Conservation (phyloP, 2,113 vertebrate genomes). For the Acrocephalus kingi region DNA sequence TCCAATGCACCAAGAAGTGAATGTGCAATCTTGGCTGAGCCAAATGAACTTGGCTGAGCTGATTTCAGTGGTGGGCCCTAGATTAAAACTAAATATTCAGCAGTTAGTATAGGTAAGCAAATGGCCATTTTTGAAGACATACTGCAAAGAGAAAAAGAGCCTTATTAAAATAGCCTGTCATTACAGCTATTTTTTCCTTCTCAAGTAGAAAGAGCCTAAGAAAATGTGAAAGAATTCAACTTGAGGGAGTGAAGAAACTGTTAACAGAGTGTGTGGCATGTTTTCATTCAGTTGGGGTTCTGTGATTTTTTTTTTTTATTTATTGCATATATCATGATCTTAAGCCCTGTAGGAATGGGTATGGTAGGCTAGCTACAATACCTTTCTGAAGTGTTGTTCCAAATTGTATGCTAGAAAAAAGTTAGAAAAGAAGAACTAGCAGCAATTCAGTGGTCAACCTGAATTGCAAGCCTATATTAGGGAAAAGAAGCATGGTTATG, state of each 20-base stretch:
- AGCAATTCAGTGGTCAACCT: neutral
- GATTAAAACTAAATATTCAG: neutral
- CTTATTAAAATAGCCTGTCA: neutral
- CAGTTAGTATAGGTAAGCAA: neutral
- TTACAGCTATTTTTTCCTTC: neutral
- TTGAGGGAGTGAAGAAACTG: neutral
- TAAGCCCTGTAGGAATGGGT: neutral
- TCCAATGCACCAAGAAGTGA: neutral
- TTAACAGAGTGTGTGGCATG: neutral
- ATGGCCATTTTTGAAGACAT: neutral
- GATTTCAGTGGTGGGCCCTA: neutral
- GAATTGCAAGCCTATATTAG: neutral
- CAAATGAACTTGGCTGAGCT: neutral
- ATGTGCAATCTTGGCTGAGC: neutral
- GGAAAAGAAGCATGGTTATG: neutral
- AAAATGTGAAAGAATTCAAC: neutral
- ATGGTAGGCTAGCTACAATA: neutral
- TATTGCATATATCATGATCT: neutral
- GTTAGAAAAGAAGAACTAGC: neutral
- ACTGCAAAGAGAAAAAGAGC: neutral
- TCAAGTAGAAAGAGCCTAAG: neutral
- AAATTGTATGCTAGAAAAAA: neutral
- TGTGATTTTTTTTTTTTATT: neutral
- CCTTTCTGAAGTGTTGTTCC: neutral
- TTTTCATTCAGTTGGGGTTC: neutral